Evolutionary conservation across 2,888 invertebrate genomes (phyloP).

Genomic region (Ctena decussata): DNA sequence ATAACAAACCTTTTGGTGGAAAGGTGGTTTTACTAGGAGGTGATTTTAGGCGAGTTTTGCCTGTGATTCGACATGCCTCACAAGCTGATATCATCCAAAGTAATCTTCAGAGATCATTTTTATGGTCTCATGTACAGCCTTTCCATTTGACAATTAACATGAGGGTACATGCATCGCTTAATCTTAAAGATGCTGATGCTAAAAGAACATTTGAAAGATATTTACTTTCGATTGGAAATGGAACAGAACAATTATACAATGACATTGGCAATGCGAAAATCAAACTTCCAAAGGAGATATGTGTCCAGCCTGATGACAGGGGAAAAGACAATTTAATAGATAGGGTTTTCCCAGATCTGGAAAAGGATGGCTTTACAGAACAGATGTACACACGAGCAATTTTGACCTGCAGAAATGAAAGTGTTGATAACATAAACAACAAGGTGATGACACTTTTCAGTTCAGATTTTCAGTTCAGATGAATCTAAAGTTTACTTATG

Average conservation of each 20-base stretch:
- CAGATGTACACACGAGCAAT: constrained; percentile 66
- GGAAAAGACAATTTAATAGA: constrained; percentile 8
- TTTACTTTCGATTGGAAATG: no score
- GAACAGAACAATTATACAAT: not conserved
- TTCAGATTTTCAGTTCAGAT: no score
- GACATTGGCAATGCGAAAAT: not conserved
- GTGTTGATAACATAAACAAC: constrained; percentile 38
- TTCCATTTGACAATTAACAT: constrained; percentile 45
- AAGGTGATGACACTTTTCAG: constrained; percentile 32
- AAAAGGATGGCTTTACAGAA: not conserved
- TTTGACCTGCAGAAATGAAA: constrained; percentile 62
- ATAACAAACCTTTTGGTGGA: not conserved
- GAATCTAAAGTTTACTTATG: not conserved
- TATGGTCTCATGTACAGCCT: constrained; percentile 43
- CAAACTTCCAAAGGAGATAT: not conserved
- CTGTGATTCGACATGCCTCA: no score
- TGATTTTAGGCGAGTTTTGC: no score
- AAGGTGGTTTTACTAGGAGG: not conserved
- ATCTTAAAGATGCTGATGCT: constrained; percentile 16
- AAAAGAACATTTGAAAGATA: no score
- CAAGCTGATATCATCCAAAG: no score
- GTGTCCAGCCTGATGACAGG: constrained; percentile 11
- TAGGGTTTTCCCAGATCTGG: not conserved
- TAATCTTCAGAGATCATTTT: constrained; percentile 44
- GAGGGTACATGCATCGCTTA: constrained; percentile 25